Conservation (phyloP, 2,797 vertebrate species). For the Tiaroga cobitis region DNA sequence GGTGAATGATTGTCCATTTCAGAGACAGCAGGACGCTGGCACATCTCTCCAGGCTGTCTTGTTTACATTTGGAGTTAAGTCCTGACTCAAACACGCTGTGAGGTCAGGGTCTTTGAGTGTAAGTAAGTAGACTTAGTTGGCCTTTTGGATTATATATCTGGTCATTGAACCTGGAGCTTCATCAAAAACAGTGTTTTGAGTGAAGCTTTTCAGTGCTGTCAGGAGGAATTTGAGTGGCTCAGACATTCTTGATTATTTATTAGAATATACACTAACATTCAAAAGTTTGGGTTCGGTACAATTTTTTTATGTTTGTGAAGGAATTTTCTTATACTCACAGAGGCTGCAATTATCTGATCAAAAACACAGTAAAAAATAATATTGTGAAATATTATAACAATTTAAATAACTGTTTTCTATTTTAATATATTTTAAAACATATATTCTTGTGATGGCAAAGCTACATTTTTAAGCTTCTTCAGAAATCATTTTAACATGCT, state of each 20-base stretch:
- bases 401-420: not conserved
- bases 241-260: not conserved
- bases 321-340: not conserved
- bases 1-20: conserved; percentile 44
- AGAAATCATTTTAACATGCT: not conserved
- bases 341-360: not conserved
- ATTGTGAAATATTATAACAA: not conserved
- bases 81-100: conserved; percentile 46
- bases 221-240: conserved; percentile 2
- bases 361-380: not conserved
- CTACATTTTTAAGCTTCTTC: not conserved
- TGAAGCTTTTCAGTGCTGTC: not conserved
- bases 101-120: conserved; percentile 49
- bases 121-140: conserved; percentile 36
- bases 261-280: conserved; percentile 1
- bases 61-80: conserved; percentile 56
- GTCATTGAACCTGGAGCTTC: conserved; percentile 26
- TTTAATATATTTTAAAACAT: not conserved
- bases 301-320: not conserved
- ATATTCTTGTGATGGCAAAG: not conserved
- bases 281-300: not conserved
- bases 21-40: conserved; percentile 43
- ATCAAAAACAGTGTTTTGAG: conserved; percentile 40
- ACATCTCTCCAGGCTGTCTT: conserved; percentile 34
- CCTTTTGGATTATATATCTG: conserved; percentile 44